Conservation (phyloP, 2,888 invertebrate species). For the Pterobdella sp. region DNA sequence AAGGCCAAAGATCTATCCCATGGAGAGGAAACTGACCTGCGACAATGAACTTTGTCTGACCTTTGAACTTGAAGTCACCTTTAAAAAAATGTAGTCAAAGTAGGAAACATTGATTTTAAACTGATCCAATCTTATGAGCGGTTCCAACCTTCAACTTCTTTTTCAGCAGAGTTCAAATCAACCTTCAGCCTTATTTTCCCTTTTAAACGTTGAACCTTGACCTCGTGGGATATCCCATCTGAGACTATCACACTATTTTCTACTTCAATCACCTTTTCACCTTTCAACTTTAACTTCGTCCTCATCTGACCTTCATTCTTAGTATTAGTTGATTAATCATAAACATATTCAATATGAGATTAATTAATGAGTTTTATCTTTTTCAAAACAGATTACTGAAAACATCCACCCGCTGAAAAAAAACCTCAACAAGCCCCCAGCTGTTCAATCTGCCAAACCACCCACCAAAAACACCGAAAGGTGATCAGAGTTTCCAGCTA, state of each 20-base stretch:
- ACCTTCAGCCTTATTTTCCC: background rate
- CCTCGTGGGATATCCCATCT: background rate
- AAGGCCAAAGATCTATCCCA: background rate
- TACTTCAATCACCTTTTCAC: background rate
- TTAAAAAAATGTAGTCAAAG: too few species aligned
- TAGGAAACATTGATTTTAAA: background rate
- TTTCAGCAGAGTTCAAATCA: background rate
- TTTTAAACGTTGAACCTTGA: background rate
- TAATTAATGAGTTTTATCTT: too few species aligned
- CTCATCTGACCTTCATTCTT: background rate
- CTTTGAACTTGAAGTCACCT: too few species aligned
- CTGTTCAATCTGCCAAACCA: too few species aligned
- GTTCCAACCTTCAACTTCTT: background rate
- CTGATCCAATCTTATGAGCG: background rate
- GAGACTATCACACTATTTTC: background rate
- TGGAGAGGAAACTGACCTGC: constrained; percentile 2
- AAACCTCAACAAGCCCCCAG: too few species aligned
- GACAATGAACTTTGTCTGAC: background rate
- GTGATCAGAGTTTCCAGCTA: background rate
- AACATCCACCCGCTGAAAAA: background rate
- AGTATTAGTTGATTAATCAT: too few species aligned
- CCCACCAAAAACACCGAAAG: too few species aligned
- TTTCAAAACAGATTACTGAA: background rate
- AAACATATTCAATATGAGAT: too few species aligned
- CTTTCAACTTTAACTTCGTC: background rate